Evolutionary conservation across 2,113 vertebrate species (phyloP).

Genomic region (Atherinomorus stipes): DNA sequence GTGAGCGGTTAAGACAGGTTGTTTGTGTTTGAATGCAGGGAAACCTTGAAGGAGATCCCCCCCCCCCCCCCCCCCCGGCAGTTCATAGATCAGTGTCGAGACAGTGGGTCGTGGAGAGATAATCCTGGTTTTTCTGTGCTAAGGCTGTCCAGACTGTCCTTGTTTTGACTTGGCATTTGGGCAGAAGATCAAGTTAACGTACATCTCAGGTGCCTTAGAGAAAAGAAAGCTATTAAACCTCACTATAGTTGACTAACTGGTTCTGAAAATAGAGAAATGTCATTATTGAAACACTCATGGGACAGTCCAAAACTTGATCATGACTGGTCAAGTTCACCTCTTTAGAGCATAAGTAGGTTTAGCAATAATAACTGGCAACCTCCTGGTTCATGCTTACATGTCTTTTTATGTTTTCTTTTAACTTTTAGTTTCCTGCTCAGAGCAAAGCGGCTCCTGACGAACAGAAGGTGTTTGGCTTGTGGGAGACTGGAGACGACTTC

Average conservation of each 20-base stretch:
- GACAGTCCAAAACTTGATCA: not conserved
- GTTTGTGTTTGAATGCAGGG: constrained; percentile 17
- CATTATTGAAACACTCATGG: too few species aligned
- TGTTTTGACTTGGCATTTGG: not conserved
- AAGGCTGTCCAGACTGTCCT: not conserved
- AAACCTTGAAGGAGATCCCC: constrained; percentile 29
- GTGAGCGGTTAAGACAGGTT: constrained; percentile 1
- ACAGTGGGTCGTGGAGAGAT: not conserved
- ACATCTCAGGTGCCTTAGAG: not conserved
- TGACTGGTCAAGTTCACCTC: not conserved
- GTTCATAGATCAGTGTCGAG: constrained; percentile 12
- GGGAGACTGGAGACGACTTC: constrained; percentile 92
- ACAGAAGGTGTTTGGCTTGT: constrained; percentile 96
- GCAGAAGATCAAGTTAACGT: not conserved
- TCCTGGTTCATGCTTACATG: not conserved
- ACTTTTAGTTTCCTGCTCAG: constrained; percentile 93
- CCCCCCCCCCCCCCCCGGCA: not conserved
- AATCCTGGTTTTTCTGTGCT: constrained; percentile 11
- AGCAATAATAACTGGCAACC: not conserved
- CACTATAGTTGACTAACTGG: too few species aligned
- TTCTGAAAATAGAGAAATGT: not conserved
- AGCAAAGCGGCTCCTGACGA: constrained; percentile 91
- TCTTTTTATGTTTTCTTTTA: constrained; percentile 9
- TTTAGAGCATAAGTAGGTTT: not conserved
- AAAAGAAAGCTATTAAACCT: not conserved